Evolutionary conservation across 2,797 vertebrate species (phyloP).

Genomic region (Ciconia nigra): DNA sequence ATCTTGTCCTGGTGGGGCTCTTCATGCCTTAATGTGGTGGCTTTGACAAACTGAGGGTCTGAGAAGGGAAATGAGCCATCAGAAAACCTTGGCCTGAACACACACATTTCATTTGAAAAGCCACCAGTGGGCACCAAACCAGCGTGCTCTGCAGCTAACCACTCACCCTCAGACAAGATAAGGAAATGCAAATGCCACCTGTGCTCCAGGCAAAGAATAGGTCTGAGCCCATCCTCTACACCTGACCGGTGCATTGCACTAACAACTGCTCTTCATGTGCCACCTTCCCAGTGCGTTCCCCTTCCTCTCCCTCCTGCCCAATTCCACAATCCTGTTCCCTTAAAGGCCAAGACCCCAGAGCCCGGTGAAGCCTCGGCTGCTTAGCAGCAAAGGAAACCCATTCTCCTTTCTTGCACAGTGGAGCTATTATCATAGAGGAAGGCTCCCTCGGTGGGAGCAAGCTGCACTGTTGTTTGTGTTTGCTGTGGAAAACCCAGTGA

Average conservation of each 20-base stretch:
- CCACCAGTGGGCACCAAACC: background rate
- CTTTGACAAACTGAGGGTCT: conserved; percentile 78
- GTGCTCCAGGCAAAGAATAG: background rate
- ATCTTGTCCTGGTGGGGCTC: conserved; percentile 72
- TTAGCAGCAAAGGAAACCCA: background rate
- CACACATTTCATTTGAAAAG: background rate
- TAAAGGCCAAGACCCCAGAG: background rate
- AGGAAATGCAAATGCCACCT: accelerated
- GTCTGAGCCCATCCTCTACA: background rate
- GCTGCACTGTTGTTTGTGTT: background rate
- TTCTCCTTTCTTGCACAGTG: accelerated
- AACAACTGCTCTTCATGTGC: accelerated
- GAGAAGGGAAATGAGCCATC: background rate
- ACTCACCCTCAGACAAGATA: background rate
- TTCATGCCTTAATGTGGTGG: conserved; percentile 66
- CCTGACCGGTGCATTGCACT: accelerated
- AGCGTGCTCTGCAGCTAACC: background rate
- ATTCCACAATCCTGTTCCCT: accelerated
- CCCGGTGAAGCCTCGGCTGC: background rate
- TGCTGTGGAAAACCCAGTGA: background rate
- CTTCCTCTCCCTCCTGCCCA: background rate
- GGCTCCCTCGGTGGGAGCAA: background rate
- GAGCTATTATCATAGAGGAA: background rate
- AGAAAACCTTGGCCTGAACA: background rate
- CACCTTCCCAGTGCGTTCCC: background rate